Percentiles rank a stretch among this genome's conserved stretches.
Evolutionary conservation across 2,888 invertebrate genomes (phyloP).

Genomic region (Scaptomyza reducta): DNA sequence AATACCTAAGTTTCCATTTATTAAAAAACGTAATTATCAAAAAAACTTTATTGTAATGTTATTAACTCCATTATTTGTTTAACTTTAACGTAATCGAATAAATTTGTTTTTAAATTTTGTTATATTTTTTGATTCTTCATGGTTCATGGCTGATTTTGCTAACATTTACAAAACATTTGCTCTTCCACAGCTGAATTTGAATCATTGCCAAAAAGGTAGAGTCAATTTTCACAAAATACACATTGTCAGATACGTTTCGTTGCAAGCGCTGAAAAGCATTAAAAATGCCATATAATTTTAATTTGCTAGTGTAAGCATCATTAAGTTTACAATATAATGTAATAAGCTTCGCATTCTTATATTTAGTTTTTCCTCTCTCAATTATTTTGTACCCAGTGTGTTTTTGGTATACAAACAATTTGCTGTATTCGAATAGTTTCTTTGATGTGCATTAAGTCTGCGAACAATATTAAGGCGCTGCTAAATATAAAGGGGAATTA

Average conservation of each 20-base stretch:
- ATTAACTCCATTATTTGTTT: no score
- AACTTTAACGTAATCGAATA: no score
- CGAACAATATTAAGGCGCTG: slow-evolving; percentile 9
- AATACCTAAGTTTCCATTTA: no score
- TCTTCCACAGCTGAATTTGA: slow-evolving; percentile 35
- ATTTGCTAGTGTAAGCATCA: slow-evolving; percentile 28
- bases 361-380: not conserved
- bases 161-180: slow-evolving; percentile 29
- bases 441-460: slow-evolving; percentile 38
- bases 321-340: slow-evolving; percentile 30
- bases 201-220: slow-evolving; percentile 53
- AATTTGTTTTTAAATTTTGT: not conserved
- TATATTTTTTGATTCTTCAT: slow-evolving; percentile 4
- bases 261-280: slow-evolving; percentile 39
- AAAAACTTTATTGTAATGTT: no score
- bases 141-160: slow-evolving; percentile 28
- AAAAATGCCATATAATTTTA: slow-evolving; percentile 33
- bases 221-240: slow-evolving; percentile 14
- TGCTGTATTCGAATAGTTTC: slow-evolving; percentile 17
- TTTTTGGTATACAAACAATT: not conserved
- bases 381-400: not conserved
- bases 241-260: slow-evolving; percentile 26
- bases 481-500: slow-evolving; percentile 26
- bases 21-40: no score
- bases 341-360: slow-evolving; percentile 21